Conservation (phyloP, 2,113 vertebrate genomes). For the Orientallactaga bullata region DNA sequence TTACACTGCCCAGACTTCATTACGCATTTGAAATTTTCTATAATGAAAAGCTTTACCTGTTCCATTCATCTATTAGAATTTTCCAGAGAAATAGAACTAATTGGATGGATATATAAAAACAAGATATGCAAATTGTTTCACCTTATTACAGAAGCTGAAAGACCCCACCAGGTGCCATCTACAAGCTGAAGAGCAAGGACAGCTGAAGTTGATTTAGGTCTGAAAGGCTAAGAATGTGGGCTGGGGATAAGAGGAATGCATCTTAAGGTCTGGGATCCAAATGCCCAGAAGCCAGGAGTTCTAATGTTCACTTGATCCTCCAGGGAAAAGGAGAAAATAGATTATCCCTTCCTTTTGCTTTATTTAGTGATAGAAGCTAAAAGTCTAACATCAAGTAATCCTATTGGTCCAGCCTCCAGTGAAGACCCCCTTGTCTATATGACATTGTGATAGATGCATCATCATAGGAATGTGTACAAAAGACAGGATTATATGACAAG, state of each 20-base stretch:
- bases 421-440: background rate
- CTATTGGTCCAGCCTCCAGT: background rate
- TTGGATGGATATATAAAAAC: background rate
- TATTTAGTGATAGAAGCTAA: background rate
- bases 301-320: background rate
- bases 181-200: background rate
- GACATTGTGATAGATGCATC: background rate
- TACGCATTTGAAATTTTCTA: background rate
- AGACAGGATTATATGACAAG: background rate
- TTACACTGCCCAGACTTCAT: background rate
- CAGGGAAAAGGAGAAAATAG: background rate
- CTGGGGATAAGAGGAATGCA: background rate
- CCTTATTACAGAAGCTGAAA: background rate
- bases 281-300: background rate
- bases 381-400: background rate
- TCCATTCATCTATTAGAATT: background rate
- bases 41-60: background rate
- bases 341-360: background rate
- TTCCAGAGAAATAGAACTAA: background rate
- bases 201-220: background rate
- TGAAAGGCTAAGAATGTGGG: background rate
- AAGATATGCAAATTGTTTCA: background rate
- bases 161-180: background rate
- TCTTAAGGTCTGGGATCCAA: background rate
- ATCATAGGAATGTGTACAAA: background rate